These are phyloP conservation scores for Drosophila macrospina DNA, from an alignment of 2,888 invertebrate species.

Conservation along the genomic window DNA sequence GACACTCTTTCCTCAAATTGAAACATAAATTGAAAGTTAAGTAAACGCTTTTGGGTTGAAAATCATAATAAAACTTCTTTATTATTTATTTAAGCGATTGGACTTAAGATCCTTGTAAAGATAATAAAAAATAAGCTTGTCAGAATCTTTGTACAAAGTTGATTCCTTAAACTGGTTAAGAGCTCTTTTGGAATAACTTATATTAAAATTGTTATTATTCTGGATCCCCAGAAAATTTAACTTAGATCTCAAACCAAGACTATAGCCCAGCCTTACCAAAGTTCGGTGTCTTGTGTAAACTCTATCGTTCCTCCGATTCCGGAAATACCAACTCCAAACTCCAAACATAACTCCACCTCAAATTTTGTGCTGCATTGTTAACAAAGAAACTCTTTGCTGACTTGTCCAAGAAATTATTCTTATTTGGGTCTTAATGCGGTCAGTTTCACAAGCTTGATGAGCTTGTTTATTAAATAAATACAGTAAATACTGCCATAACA, in stretches of 20 bases:
- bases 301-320: neutral
- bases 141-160: too few relatives aligned
- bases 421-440: conserved; percentile 9
- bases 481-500: neutral
- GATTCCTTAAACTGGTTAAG: too few relatives aligned
- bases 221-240: too few relatives aligned
- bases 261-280: too few relatives aligned
- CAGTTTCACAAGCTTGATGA: conserved; percentile 19
- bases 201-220: too few relatives aligned
- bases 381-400: conserved; percentile 15
- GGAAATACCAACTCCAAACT: conserved; percentile 8
- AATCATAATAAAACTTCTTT: neutral
- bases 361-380: conserved; percentile 4
- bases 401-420: conserved; percentile 11
- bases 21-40: neutral
- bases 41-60: neutral
- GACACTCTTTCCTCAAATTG: neutral
- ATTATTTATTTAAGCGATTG: too few relatives aligned
- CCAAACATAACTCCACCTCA: neutral
- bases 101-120: too few relatives aligned
- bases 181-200: too few relatives aligned
- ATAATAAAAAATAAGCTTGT: too few relatives aligned
- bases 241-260: too few relatives aligned
- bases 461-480: conserved; percentile 7
- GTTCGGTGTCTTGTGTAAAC: too few relatives aligned